Base-by-base conservation (phyloP, 2,797 vertebrate genomes). In the Otus scops region DNA sequence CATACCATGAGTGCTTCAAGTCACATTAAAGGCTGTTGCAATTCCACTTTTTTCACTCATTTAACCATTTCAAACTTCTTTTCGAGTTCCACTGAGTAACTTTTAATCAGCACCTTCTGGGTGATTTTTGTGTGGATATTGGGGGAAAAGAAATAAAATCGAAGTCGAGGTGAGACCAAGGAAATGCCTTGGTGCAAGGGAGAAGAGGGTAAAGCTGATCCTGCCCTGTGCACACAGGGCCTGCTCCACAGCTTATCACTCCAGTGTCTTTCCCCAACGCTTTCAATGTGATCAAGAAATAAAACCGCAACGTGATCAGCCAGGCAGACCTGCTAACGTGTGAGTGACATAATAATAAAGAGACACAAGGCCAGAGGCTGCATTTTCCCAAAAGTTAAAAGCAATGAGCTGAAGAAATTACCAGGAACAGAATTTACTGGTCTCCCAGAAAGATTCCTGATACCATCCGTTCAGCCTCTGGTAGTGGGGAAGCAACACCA, bases 311-410 rank as follows among this genome's bases (percentile, higher is more conserved):
- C 13, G 47, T 11, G 7, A 74, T 60, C 32, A 41, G 65, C 43
- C 7, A 2, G 15, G 50, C 19, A 78, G 69, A 89, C 27, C 8
- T 2, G 3, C 39, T 53, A 50, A 50, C 0, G 0, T 45, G 43
- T 0, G 0, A 85, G 26, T 4, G 13, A 83, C 26, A n/a, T 21
- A 68, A 19, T 26, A 68, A 34, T 2, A 18, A 28, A 48, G 7
- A 71, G 70, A 14, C 1, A 1, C 2, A 2, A 80, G 53, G 48
- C 43, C 69, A 83, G 43, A 74, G 23, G 21, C 77, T 38, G 45
- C 13, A n/a, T 26, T 57, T 61, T 79, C 47, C 38, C 2, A 1
- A 76, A 51, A 1, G 4, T 15, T 51, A 61, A 47, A 57, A 94
- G 67, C 41, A 78, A 36, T 0, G 0, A 69, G 13, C 16, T 43